Percentiles rank a stretch among this genome's conserved stretches.
These are phyloP conservation scores for Yponomeuta sedellus DNA, from an alignment of 2,888 invertebrate species.

Conservation along the genomic window DNA sequence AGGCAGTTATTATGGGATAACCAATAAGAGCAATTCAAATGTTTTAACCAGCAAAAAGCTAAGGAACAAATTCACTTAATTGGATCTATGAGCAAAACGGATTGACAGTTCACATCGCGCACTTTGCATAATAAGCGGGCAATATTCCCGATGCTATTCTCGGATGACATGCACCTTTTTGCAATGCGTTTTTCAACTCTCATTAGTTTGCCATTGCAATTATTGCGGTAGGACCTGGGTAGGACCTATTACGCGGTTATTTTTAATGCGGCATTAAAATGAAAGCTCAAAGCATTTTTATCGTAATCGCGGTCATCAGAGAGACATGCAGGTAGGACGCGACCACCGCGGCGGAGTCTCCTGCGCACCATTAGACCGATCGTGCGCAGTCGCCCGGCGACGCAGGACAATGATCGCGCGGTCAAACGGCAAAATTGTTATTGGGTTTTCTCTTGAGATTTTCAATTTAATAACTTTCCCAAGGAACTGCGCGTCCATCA, in stretches of 20 bases:
- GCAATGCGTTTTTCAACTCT: constrained; percentile 37
- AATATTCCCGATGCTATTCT: constrained; percentile 48
- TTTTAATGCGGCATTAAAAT: constrained; percentile 49
- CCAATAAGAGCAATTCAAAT: not conserved
- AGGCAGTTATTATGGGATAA: not conserved
- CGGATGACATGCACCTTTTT: constrained; percentile 33
- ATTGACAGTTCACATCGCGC: constrained; percentile 15
- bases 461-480: constrained; percentile 20
- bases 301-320: constrained; percentile 52
- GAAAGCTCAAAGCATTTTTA: constrained; percentile 48
- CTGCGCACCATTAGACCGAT: constrained; percentile 43
- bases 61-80: constrained; percentile 9
- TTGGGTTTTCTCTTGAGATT: constrained; percentile 20
- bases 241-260: constrained; percentile 44
- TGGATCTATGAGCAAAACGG: constrained; percentile 8
- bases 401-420: constrained; percentile 27
- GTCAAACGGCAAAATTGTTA: constrained; percentile 17
- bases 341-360: constrained; percentile 11
- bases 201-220: constrained; percentile 33
- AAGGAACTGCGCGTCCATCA: constrained; percentile 17
- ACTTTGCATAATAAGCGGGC: constrained; percentile 36
- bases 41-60: not conserved
- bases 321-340: not conserved
- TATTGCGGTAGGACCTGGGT: constrained; percentile 41
- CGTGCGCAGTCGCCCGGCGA: constrained; percentile 23